Conservation (phyloP, 2,888 invertebrate species). For the Melanargia galathea region DNA sequence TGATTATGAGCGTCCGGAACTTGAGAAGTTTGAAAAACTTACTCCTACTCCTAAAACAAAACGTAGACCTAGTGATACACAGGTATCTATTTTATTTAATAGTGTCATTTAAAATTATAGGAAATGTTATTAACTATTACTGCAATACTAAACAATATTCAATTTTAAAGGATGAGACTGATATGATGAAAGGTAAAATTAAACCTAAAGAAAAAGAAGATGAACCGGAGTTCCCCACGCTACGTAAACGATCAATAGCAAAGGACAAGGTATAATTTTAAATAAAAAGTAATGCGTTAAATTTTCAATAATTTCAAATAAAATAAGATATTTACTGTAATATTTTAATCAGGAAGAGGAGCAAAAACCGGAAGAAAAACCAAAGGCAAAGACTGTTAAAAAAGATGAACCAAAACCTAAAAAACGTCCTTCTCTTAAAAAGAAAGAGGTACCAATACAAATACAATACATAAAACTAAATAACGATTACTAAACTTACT, state of each 20-base stretch:
- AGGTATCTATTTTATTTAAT: conserved; percentile 55
- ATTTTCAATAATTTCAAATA: conserved; percentile 19
- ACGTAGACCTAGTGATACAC: conserved; percentile 64
- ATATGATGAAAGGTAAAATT: conserved; percentile 75
- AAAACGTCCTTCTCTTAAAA: conserved; percentile 74
- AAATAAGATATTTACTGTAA: conserved; percentile 25
- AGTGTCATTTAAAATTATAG: neutral
- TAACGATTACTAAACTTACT: neutral
- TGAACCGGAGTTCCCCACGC: conserved; percentile 69
- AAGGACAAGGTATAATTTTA: conserved; percentile 70
- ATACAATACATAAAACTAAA: conserved; percentile 9
- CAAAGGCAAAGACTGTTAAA: conserved; percentile 68
- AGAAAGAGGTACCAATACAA: conserved; percentile 69
- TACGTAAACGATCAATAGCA: conserved; percentile 69
- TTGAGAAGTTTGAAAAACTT: conserved; percentile 85
- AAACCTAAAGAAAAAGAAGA: conserved; percentile 73
- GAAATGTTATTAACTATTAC: neutral
- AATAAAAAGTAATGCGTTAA: conserved; percentile 9
- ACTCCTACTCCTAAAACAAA: conserved; percentile 72
- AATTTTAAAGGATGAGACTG: conserved; percentile 63
- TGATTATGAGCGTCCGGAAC: conserved; percentile 88
- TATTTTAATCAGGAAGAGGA: conserved; percentile 67
- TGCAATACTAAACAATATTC: neutral
- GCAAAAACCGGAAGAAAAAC: conserved; percentile 72
- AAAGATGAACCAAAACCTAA: conserved; percentile 68